Evolutionary conservation across 2,797 vertebrate species (phyloP), one percentile per base, ranked within the genome.

Genomic region (Gymnopithys bicolor): DNA sequence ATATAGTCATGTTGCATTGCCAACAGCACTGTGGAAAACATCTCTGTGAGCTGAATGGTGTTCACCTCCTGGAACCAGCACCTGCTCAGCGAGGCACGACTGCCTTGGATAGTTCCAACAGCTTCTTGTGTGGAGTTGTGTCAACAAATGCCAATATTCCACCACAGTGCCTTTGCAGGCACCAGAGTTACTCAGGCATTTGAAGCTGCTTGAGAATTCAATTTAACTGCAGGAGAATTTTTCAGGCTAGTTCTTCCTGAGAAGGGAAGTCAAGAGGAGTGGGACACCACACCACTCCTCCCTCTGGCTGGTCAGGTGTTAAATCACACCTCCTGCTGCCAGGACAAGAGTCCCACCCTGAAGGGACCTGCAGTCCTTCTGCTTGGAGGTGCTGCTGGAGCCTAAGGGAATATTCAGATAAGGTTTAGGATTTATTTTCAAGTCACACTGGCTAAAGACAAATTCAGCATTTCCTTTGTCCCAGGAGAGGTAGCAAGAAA

Each of bases 81-180:
- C 7, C 23, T 60, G 70, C 11, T 18, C 53, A 52, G 5, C 33
- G 46, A 11, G 11, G 52, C 37, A 11, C 0, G 0, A 8, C 51
- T 64, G 37, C 49, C 28, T 59, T 68, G 67, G 67, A 12, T 10
- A 63, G 53, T 7, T 69, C 28, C 59, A 79, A 1, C 32, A 5
- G 10, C 45, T 64, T 27, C 25, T 27, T 39, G 9, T 19, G 33
- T 45, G 2, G 33, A 30, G 9, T 59, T 32, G 7, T 80, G 51
- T 48, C 62, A 59, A 2, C 32, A 78, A 68, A 60, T 56, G 51
- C 75, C 67, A 27, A 0, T 6, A 18, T 10, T 13, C 6, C 24
- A 43, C 28, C 35, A 33, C 30, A 41, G 43, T 25, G 46, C 35
- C 79, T 45, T n/a, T 49, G 48, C 21, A 32, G 19, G 27, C 58